Conservation (phyloP, 2,113 vertebrate species). For the Apus apus region DNA sequence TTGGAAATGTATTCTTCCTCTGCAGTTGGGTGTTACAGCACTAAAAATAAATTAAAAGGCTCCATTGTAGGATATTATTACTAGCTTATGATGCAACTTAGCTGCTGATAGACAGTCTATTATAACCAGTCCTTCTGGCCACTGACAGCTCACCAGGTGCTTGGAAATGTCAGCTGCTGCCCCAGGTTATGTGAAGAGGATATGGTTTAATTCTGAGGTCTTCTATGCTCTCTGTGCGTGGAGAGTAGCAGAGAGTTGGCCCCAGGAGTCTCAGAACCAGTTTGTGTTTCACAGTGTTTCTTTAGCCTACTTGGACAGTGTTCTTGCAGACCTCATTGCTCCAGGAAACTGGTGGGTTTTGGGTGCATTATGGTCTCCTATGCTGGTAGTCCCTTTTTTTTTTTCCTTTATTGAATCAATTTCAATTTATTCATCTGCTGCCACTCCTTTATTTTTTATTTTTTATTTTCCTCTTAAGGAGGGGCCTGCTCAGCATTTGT, state of each 20-base stretch:
- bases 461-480: neutral
- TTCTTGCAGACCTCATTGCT: neutral
- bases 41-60: conserved; percentile 66
- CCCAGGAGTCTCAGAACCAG: neutral
- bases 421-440: neutral
- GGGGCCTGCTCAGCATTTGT: neutral
- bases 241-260: neutral
- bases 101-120: conserved; percentile 23
- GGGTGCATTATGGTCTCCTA: neutral
- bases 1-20: conserved; percentile 18
- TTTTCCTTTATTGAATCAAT: neutral
- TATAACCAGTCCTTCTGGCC: conserved; percentile 1
- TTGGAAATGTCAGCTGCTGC: conserved; percentile 41
- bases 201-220: conserved; percentile 13
- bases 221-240: neutral
- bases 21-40: conserved; percentile 18
- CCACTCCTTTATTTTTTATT: neutral
- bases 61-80: neutral
- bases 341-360: neutral
- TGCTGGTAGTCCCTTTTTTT: neutral
- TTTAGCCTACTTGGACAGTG: neutral
- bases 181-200: neutral
- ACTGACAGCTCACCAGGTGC: conserved; percentile 41
- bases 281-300: neutral
- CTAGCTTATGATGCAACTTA: conserved; percentile 38